Conservation (phyloP, 2,113 vertebrate species). For the Dermatemys mawii region DNA sequence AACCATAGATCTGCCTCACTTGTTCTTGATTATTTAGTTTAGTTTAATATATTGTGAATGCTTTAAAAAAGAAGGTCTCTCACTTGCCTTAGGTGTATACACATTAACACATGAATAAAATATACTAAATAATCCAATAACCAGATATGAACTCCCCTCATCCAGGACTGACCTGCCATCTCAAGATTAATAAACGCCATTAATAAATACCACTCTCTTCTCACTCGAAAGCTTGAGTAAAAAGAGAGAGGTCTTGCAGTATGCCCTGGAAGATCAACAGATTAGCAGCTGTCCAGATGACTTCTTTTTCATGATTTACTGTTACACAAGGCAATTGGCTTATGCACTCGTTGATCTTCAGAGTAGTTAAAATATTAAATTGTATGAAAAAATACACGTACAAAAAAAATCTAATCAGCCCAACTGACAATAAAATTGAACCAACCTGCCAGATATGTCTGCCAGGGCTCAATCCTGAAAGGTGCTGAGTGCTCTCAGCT, state of each 20-base stretch:
- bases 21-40: conserved; percentile 13
- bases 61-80: neutral
- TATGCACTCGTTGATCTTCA: neutral
- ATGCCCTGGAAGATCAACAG: neutral
- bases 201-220: neutral
- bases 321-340: neutral
- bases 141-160: neutral
- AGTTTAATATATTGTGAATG: neutral
- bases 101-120: conserved; percentile 16
- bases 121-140: neutral
- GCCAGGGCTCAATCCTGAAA: neutral
- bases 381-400: neutral
- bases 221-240: neutral
- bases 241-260: neutral
- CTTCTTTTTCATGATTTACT: neutral
- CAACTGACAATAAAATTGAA: neutral
- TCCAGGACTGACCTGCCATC: neutral
- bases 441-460: neutral
- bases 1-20: neutral
- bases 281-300: fast-evolving
- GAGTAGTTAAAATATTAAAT: neutral
- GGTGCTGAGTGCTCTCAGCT: neutral
- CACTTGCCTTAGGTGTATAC: fast-evolving
- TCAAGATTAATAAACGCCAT: neutral
- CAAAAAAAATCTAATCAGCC: neutral